Evolutionary conservation across 2,797 vertebrate species (phyloP).

Genomic region (Darevskia nairensis): DNA sequence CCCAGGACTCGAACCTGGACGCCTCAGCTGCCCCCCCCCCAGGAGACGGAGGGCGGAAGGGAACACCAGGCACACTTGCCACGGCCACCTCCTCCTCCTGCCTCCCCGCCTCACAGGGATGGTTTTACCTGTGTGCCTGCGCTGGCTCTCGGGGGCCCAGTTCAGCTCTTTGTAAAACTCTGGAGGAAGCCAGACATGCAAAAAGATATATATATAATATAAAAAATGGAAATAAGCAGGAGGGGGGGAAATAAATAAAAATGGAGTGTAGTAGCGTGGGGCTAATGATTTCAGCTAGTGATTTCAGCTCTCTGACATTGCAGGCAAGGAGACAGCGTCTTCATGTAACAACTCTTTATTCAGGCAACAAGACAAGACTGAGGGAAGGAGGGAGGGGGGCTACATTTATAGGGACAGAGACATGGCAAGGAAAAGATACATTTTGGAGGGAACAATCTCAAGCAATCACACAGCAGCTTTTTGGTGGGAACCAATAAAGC

Average conservation of each 20-base stretch:
- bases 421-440: no score
- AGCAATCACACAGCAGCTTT: no score
- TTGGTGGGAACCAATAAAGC: no score
- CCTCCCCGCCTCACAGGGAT: neutral
- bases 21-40: neutral
- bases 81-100: neutral
- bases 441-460: no score
- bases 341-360: no score
- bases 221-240: neutral
- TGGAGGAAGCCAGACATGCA: constrained; percentile 49
- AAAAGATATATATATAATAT: constrained; percentile 24
- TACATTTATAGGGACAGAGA: no score
- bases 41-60: fast-evolving
- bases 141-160: constrained; percentile 79
- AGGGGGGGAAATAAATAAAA: neutral
- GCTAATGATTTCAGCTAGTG: no score
- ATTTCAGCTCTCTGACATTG: no score
- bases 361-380: no score
- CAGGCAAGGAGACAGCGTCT: no score
- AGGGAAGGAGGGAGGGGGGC: no score
- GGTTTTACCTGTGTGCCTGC: constrained; percentile 76
- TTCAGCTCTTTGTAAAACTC: constrained; percentile 81
- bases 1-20: neutral
- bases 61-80: neutral
- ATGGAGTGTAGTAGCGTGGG: no score